A percentile compares a stretch with the other conserved stretches of the same genome.
These are phyloP conservation scores for Promerops cafer DNA, from an alignment of 2,113 vertebrate genomes.

Conservation along the genomic window DNA sequence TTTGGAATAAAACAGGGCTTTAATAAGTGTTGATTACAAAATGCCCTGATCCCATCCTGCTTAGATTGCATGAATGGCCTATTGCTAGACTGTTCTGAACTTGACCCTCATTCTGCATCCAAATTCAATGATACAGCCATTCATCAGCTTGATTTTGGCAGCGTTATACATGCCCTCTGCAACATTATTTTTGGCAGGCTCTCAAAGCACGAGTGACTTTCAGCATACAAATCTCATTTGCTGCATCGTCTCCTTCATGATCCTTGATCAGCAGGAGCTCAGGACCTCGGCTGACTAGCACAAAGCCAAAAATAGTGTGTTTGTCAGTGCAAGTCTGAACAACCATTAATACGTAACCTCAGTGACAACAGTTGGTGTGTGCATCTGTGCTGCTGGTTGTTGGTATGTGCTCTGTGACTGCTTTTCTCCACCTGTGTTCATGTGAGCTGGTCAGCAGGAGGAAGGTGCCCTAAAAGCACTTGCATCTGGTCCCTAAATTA, in stretches of 20 bases:
- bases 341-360: background rate
- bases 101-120: constrained; percentile 58
- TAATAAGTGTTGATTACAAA: constrained; percentile 50
- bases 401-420: background rate
- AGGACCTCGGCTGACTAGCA: background rate
- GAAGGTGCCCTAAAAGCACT: background rate
- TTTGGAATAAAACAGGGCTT: background rate
- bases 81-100: constrained; percentile 31
- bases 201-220: constrained; percentile 55
- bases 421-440: background rate
- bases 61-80: constrained; percentile 28
- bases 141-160: constrained; percentile 68
- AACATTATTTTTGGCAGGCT: constrained; percentile 64
- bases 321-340: background rate
- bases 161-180: constrained; percentile 63
- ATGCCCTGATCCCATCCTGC: background rate
- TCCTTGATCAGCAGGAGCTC: constrained; percentile 27
- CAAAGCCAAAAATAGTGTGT: background rate
- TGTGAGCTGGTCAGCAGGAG: background rate
- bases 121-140: constrained; percentile 58
- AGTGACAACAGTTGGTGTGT: background rate
- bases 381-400: background rate
- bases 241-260: constrained; percentile 13
- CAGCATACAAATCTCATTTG: constrained; percentile 61
- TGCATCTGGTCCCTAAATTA: background rate